These are phyloP conservation scores for Sinocyclocheilus maitianheensis DNA, from an alignment of 2,113 vertebrate genomes.

Conservation along the genomic window DNA sequence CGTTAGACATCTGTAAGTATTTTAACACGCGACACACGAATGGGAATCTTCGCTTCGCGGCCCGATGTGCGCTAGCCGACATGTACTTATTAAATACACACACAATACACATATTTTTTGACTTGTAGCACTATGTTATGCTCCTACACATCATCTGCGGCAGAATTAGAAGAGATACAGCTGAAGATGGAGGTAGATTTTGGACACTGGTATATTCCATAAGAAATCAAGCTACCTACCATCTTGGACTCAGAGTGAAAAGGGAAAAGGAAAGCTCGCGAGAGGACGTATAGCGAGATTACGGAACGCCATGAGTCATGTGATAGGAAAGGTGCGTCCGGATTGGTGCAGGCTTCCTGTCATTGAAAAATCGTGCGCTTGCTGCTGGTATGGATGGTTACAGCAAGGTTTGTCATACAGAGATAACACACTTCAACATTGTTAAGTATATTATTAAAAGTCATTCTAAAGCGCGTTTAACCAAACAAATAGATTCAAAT, in stretches of 20 bases:
- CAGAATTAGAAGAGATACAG: not conserved
- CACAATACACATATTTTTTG: not conserved
- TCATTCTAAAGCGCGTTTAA: not conserved
- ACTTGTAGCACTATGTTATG: not conserved
- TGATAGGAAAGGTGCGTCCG: not conserved
- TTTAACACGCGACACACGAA: not conserved
- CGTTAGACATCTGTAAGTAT: not conserved
- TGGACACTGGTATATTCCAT: not conserved
- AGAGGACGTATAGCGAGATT: conserved; percentile 66
- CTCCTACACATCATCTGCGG: not conserved
- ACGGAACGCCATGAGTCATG: conserved; percentile 55
- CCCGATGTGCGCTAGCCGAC: not conserved
- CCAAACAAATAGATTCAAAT: not conserved
- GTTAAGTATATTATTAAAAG: not conserved
- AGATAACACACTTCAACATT: no score
- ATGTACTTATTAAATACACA: not conserved
- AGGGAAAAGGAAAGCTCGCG: conserved; percentile 82
- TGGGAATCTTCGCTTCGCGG: not conserved
- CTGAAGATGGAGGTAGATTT: conserved; percentile 72
- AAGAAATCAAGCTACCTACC: conserved; percentile 70
- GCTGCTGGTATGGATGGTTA: not conserved
- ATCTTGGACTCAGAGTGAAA: conserved; percentile 79
- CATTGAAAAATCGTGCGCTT: not conserved
- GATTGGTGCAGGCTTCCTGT: conserved; percentile 20
- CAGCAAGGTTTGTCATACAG: not conserved